Evolutionary conservation across 2,797 vertebrate genomes (phyloP), one percentile per base, ranked within the genome.

Genomic region (Podarcis lilfordi): DNA sequence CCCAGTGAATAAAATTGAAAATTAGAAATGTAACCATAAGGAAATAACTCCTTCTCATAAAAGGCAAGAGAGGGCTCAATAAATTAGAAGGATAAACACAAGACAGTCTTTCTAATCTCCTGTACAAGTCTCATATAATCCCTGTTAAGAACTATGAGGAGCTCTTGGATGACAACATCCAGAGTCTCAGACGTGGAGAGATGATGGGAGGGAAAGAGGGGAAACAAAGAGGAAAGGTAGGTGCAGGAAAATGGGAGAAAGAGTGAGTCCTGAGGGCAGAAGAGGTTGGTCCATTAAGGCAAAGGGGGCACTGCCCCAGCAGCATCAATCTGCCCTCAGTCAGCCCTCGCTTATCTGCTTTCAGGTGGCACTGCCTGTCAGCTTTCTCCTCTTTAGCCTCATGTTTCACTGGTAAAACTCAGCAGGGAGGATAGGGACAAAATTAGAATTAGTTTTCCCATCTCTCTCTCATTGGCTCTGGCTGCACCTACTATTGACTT

Each of bases 1-100:
- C 17, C 37, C 10, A 10, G 3, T 68, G 61, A 88, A 25, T 86
- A 32, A 78, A 69, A 69, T 27, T 68, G 15, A 25, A 37, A 69
- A 78, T 15, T 23, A 75, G 29, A 37, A 50, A 78, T 68, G 27
- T 78, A 88, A 43, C 61, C 32, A 78, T 68, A 69, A 88, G 25
- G 43, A 45, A 68, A 50, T 68, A 77, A 69, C 75, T 66, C 19
- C 19, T 32, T 66, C 23, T 55, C n/a, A 55, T 50, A 75, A 76
- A 17, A 69, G 17, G 43, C n/a, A 77, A 66, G 23, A 64, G 23
- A 82, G 21, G 72, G 40, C n/a, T 27, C 64, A 66, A 87, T 82
- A 82, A 82, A 82, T 87, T 50, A 68, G 71, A 69, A 76, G 43
- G 9, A 68, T 82, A 88, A 82, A 66, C 37, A 75, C 21, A 68